A percentile compares a stretch with the other conserved stretches of the same genome.
Evolutionary conservation across 2,888 invertebrate genomes (phyloP).

Genomic region (Chelonus formosanus): DNA sequence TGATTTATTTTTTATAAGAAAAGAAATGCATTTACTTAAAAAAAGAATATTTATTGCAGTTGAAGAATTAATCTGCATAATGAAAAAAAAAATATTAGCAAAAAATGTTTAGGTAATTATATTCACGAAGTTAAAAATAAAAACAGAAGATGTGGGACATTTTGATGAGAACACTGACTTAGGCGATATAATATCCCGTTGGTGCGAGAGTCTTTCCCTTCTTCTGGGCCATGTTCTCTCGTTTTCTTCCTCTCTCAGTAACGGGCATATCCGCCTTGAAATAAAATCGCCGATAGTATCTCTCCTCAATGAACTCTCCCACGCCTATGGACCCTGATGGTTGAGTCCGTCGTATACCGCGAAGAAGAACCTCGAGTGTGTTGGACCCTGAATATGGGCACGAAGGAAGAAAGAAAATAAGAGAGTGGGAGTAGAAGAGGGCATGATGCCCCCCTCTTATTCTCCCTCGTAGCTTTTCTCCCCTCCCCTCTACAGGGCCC

Average conservation of each 20-base stretch:
- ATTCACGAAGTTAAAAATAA: neutral
- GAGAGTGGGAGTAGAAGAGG: neutral
- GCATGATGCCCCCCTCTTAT: neutral
- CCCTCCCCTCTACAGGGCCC: neutral
- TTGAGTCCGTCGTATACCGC: slow-evolving; percentile 26
- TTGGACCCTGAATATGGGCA: neutral
- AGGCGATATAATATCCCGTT: slow-evolving; percentile 49
- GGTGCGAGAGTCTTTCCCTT: slow-evolving; percentile 39
- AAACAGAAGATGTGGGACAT: slow-evolving; percentile 6
- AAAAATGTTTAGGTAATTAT: no score
- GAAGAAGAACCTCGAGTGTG: slow-evolving; percentile 22
- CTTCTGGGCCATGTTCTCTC: slow-evolving; percentile 26
- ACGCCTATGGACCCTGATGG: slow-evolving; percentile 60
- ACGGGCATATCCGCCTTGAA: slow-evolving; percentile 63
- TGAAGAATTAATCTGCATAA: no score
- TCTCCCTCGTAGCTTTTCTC: neutral
- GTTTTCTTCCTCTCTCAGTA: slow-evolving; percentile 45
- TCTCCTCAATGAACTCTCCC: slow-evolving; percentile 65
- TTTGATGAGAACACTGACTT: slow-evolving; percentile 11
- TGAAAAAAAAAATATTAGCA: no score
- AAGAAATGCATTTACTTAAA: no score
- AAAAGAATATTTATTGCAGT: no score
- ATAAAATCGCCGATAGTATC: slow-evolving; percentile 65
- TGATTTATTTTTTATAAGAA: slow-evolving; percentile 9
- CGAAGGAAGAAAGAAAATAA: neutral